Evolutionary conservation across 2,797 vertebrate genomes (phyloP).

Genomic region (Pterois miles): DNA sequence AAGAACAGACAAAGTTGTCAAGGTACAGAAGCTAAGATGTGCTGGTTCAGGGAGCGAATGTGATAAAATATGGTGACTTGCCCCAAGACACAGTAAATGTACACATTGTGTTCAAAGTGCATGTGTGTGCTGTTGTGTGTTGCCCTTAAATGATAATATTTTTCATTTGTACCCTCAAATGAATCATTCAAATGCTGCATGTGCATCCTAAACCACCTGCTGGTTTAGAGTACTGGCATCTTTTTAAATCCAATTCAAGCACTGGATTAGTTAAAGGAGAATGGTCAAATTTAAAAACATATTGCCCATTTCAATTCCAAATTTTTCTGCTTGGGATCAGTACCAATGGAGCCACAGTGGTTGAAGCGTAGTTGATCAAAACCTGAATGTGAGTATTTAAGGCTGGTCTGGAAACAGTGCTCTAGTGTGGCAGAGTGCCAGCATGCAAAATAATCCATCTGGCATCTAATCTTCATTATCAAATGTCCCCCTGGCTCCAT

Average conservation of each 20-base stretch:
- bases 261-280: neutral
- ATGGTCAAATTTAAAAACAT: neutral
- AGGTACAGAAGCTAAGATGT: neutral
- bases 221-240: too few relatives aligned
- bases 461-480: slow-evolving; percentile 47
- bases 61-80: neutral
- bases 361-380: slow-evolving; percentile 12
- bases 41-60: neutral
- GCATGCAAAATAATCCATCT: slow-evolving; percentile 60
- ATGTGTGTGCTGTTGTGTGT: too few relatives aligned
- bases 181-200: neutral
- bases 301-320: neutral
- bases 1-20: neutral
- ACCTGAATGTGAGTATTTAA: slow-evolving; percentile 46
- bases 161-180: neutral
- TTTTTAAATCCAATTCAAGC: neutral
- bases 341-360: neutral
- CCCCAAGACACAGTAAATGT: too few relatives aligned
- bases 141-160: neutral
- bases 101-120: neutral
- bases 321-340: neutral
- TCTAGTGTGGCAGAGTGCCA: slow-evolving; percentile 80
- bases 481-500: slow-evolving; percentile 6
- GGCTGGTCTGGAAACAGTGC: slow-evolving; percentile 85
- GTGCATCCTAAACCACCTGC: neutral